These are phyloP conservation scores for Hylaeus volcanicus DNA, from an alignment of 1,140 invertebrate species.

Conservation along the genomic window DNA sequence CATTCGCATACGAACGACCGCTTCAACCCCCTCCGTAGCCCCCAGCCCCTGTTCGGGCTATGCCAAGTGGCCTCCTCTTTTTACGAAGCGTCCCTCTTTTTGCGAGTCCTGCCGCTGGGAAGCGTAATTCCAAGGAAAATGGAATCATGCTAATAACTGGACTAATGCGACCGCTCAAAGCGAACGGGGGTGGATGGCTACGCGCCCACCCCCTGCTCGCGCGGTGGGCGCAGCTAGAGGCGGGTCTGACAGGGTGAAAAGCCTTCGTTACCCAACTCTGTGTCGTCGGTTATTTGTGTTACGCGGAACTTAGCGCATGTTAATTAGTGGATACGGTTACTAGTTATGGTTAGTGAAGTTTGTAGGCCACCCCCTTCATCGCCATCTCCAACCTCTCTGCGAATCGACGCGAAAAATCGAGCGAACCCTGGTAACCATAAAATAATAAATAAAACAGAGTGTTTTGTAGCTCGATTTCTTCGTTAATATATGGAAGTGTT, in stretches of 20 bases:
- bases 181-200: neutral
- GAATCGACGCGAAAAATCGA: no score
- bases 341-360: constrained; percentile 61
- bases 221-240: constrained; percentile 19
- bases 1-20: neutral
- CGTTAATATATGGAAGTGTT: no score
- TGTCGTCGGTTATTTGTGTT: constrained; percentile 64
- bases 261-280: constrained; percentile 61
- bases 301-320: constrained; percentile 62
- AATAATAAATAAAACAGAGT: no score
- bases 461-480: no score
- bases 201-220: neutral
- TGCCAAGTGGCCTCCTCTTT: constrained; percentile 18
- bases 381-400: neutral
- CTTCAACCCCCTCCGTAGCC: neutral
- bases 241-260: constrained; percentile 56
- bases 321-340: constrained; percentile 65
- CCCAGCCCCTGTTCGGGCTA: neutral
- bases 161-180: constrained; percentile 26
- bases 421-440: no score
- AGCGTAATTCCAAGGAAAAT: constrained; percentile 27
- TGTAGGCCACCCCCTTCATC: constrained; percentile 7
- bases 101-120: neutral
- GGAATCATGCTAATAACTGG: constrained; percentile 56
- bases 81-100: neutral